Conservation (phyloP, 2,113 vertebrate genomes). For the Amphiprion percula region DNA sequence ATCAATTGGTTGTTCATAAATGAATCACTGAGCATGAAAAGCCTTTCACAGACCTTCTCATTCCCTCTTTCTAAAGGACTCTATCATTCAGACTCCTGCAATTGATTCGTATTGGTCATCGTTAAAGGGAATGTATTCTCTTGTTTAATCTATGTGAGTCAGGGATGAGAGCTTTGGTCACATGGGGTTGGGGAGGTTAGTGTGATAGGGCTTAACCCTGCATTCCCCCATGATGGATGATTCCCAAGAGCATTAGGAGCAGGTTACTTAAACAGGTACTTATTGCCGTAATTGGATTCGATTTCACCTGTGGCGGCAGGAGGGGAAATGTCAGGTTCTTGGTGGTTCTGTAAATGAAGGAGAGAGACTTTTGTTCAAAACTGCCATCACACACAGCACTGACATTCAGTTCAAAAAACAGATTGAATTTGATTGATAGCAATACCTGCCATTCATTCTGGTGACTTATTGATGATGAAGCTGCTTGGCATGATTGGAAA, state of each 20-base stretch:
- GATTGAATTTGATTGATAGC: slow-evolving; percentile 14
- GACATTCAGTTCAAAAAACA: neutral
- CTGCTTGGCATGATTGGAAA: slow-evolving; percentile 22
- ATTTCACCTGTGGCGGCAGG: slow-evolving; percentile 62
- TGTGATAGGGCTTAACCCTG: slow-evolving; percentile 55
- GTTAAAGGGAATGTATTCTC: neutral
- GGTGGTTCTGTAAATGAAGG: slow-evolving; percentile 9
- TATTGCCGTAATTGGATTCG: slow-evolving; percentile 75
- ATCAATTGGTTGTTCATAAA: neutral
- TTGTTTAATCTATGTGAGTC: slow-evolving; percentile 24
- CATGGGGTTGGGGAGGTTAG: neutral
- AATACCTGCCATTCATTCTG: neutral
- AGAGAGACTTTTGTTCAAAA: slow-evolving; percentile 13
- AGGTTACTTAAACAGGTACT: slow-evolving; percentile 74
- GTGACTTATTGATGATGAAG: neutral
- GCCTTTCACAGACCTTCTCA: neutral
- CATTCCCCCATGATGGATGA: slow-evolving; percentile 56
- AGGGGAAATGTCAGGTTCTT: slow-evolving; percentile 32
- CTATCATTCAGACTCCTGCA: neutral
- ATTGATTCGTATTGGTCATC: slow-evolving; percentile 27
- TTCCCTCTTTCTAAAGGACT: slow-evolving; percentile 7
- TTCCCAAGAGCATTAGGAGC: slow-evolving; percentile 43
- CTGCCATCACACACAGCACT: neutral
- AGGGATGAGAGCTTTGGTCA: slow-evolving; percentile 25
- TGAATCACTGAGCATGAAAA: neutral